Percentiles rank a stretch among this genome's conserved stretches.
These are phyloP conservation scores for Chelonoidis abingdonii DNA, from an alignment of 2,113 vertebrate genomes.

Conservation along the genomic window DNA sequence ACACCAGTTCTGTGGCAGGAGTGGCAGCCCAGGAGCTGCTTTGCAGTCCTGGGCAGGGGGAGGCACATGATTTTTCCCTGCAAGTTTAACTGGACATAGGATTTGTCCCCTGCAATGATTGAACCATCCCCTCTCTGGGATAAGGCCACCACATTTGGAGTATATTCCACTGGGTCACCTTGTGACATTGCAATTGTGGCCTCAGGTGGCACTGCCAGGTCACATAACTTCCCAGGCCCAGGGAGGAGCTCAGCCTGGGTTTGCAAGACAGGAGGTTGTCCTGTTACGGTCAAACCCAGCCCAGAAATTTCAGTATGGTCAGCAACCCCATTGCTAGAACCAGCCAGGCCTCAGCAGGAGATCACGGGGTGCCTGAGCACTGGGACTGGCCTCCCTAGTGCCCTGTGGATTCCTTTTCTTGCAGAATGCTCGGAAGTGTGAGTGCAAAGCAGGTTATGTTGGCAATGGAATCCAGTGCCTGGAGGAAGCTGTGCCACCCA, in stretches of 20 bases:
- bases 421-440: slow-evolving; percentile 88
- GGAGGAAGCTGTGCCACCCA: slow-evolving; percentile 82
- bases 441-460: slow-evolving; percentile 87
- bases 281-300: background rate
- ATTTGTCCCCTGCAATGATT: background rate
- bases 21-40: background rate
- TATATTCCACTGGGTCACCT: background rate
- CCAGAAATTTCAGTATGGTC: background rate
- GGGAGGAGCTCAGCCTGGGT: background rate
- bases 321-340: background rate
- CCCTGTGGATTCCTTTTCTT: background rate
- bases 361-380: too few relatives aligned
- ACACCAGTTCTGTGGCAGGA: background rate
- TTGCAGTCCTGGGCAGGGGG: too few relatives aligned
- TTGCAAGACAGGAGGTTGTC: background rate
- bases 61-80: too few relatives aligned
- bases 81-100: too few relatives aligned
- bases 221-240: background rate
- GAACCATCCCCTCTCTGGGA: too few relatives aligned
- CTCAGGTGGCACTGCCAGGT: background rate
- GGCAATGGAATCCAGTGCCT: slow-evolving; percentile 93
- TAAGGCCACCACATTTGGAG: background rate
- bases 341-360: background rate
- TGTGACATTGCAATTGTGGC: background rate
- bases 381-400: background rate